phyloP scores from a whole-genome alignment of 2,888 invertebrate species.

The Linyphia triangularis region DNA sequence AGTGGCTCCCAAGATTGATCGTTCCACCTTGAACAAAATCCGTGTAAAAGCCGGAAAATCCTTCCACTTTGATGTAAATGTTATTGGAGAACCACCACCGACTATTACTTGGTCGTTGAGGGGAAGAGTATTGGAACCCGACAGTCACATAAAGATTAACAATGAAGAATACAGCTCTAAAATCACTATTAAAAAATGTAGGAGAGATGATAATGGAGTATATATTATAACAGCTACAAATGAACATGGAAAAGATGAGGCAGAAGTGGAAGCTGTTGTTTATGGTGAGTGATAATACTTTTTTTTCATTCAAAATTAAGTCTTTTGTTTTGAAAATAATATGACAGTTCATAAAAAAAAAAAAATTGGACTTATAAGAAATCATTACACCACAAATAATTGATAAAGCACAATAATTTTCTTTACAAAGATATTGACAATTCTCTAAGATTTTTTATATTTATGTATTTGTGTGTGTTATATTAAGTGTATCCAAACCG shows the following conservation, averaged over 20 bases:
- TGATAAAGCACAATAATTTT: background rate
- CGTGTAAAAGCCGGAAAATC: conserved; percentile 83
- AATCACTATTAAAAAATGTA: conserved; percentile 90
- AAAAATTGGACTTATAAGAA: background rate
- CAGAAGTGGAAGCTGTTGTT: conserved; percentile 92
- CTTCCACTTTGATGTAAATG: conserved; percentile 81
- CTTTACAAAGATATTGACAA: too few species aligned
- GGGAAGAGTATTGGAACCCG: conserved; percentile 81
- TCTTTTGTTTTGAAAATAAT: background rate
- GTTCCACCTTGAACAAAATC: conserved; percentile 93
- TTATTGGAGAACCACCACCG: conserved; percentile 85
- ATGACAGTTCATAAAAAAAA: background rate
- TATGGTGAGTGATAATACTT: conserved; percentile 83
- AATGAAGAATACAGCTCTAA: conserved; percentile 93
- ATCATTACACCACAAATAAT: background rate
- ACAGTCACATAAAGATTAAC: conserved; percentile 80
- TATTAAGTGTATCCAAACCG: too few species aligned
- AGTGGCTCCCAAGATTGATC: conserved; percentile 92
- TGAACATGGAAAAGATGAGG: conserved; percentile 92
- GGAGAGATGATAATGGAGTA: conserved; percentile 91
- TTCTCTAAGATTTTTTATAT: too few species aligned
- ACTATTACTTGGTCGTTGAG: conserved; percentile 93
- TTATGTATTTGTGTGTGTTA: too few species aligned
- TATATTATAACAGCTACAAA: conserved; percentile 93
- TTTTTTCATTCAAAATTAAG: too few species aligned